Conservation (phyloP, 2,888 invertebrate genomes). For the Apodemia hepburni region DNA sequence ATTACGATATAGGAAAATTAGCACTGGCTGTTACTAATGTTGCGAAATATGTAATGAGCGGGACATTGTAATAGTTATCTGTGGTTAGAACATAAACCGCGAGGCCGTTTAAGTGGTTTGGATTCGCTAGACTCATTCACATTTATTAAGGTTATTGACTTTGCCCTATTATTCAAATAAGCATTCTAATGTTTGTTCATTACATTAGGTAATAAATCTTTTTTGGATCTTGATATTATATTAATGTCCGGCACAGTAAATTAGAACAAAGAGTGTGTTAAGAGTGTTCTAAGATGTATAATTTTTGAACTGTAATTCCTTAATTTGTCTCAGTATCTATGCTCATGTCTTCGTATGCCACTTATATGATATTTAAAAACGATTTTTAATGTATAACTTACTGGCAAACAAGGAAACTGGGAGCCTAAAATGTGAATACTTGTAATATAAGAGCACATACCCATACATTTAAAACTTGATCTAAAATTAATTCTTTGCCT, state of each 20-base stretch:
- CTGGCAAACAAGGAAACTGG: too few species aligned
- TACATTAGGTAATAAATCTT: not conserved
- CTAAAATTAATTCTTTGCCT: too few species aligned
- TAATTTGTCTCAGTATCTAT: not conserved
- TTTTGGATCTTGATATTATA: not conserved
- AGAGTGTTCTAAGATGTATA: not conserved
- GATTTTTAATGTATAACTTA: too few species aligned
- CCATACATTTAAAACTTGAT: too few species aligned
- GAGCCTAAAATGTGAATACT: too few species aligned
- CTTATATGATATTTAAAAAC: too few species aligned
- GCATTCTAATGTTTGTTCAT: too few species aligned
- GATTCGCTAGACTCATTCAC: constrained; percentile 10
- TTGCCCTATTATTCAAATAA: constrained; percentile 5
- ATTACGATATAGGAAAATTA: not conserved
- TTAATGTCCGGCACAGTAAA: not conserved
- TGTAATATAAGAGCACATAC: too few species aligned
- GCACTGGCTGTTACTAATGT: constrained; percentile 7
- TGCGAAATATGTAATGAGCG: constrained; percentile 11
- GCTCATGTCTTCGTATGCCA: too few species aligned
- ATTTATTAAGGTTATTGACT: constrained; percentile 12
- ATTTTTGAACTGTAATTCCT: not conserved
- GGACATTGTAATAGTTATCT: constrained; percentile 13
- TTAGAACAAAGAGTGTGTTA: not conserved
- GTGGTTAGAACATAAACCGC: not conserved
- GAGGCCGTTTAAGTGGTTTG: constrained; percentile 7